phyloP scores from a whole-genome alignment of 2,113 vertebrate genomes.

The Pipra filicauda region DNA sequence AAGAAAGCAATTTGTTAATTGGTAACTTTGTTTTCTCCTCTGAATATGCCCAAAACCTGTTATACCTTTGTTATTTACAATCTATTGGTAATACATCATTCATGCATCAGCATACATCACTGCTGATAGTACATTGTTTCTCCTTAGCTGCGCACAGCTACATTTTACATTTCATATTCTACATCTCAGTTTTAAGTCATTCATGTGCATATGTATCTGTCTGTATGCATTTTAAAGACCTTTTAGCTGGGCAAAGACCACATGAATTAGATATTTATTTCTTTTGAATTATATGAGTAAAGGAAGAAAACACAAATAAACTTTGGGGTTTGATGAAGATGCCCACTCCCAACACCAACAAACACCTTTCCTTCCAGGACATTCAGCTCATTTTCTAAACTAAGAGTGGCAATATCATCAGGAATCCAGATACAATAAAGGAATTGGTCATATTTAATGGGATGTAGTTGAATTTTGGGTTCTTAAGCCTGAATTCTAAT shows the following conservation, averaged over 20 bases:
- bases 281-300: background rate
- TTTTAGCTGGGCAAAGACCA: background rate
- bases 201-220: background rate
- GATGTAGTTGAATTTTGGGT: background rate
- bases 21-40: slow-evolving; percentile 15
- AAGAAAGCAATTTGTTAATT: slow-evolving; percentile 12
- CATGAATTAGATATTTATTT: background rate
- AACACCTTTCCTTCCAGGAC: background rate
- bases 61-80: slow-evolving; percentile 18
- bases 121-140: background rate
- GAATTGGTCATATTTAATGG: background rate
- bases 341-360: background rate
- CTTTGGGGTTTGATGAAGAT: background rate
- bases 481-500: background rate
- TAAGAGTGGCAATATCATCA: background rate
- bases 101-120: background rate
- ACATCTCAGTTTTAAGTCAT: background rate
- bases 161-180: background rate
- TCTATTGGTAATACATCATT: background rate
- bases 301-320: background rate
- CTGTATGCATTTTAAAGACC: background rate
- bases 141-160: background rate
- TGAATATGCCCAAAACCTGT: background rate
- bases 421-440: background rate
- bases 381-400: background rate